phyloP scores from a whole-genome alignment of 1,140 invertebrate genomes.

The Lethocerus indicus region DNA sequence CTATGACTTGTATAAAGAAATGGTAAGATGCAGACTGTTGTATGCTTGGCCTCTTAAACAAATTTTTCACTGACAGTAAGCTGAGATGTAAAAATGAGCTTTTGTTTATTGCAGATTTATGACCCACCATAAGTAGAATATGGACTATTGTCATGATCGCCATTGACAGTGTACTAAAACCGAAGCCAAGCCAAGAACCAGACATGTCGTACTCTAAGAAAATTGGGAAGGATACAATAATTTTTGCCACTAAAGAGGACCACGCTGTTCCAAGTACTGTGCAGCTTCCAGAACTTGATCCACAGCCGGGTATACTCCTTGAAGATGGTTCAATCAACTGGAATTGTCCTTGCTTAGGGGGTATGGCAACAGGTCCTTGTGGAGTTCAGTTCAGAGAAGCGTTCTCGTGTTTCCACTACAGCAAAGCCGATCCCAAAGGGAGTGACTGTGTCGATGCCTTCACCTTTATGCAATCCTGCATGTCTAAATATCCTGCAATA shows the following conservation, averaged over 20 bases:
- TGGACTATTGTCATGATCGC: no score
- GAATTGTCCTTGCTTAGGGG: slow-evolving; percentile 90
- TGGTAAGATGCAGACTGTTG: no score
- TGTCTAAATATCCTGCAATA: slow-evolving; percentile 70
- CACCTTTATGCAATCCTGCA: slow-evolving; percentile 83
- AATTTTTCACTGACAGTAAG: no score
- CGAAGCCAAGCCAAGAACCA: no score
- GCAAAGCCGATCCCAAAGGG: slow-evolving; percentile 38
- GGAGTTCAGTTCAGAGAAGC: slow-evolving; percentile 82
- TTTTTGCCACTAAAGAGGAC: slow-evolving; percentile 69
- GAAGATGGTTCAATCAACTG: slow-evolving; percentile 88
- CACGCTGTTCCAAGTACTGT: slow-evolving; percentile 51
- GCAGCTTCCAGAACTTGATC: slow-evolving; percentile 50
- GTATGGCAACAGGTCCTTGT: slow-evolving; percentile 90
- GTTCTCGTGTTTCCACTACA: slow-evolving; percentile 90
- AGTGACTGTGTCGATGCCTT: slow-evolving; percentile 78
- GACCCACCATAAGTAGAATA: no score
- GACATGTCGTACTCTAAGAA: slow-evolving; percentile 28
- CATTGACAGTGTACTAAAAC: no score
- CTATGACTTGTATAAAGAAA: no score
- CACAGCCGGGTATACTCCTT: slow-evolving; percentile 60
- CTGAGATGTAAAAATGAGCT: no score
- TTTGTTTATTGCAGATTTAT: no score
- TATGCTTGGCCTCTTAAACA: no score
- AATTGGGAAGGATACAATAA: slow-evolving; percentile 64